These are phyloP conservation scores for Anticlea derivata DNA, from an alignment of 2,888 invertebrate species.

Conservation along the genomic window DNA sequence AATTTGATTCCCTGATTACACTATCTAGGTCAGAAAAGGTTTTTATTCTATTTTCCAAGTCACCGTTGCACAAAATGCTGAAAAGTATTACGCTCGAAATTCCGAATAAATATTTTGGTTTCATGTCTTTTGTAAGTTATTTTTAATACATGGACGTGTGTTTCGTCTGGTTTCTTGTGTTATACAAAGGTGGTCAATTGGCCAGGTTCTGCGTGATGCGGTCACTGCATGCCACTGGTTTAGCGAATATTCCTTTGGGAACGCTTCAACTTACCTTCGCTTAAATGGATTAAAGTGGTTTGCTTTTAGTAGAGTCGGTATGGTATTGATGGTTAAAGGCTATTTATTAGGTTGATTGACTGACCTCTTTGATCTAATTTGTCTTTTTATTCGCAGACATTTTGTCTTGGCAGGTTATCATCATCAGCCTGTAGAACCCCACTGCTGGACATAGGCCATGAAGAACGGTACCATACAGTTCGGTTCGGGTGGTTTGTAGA, in stretches of 20 bases:
- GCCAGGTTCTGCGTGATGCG: slow-evolving; percentile 43
- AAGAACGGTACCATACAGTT: no score
- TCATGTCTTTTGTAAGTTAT: slow-evolving; percentile 26
- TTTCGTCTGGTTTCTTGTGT: slow-evolving; percentile 50
- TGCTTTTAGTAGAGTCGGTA: slow-evolving; percentile 64
- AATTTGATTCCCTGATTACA: slow-evolving; percentile 26
- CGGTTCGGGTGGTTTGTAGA: no score
- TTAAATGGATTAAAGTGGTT: slow-evolving; percentile 78
- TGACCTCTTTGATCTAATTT: slow-evolving; percentile 44
- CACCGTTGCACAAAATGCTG: slow-evolving; percentile 46
- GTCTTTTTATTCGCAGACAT: slow-evolving; percentile 15
- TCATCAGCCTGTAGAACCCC: no score
- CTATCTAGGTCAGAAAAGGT: slow-evolving; percentile 27
- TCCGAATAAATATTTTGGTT: slow-evolving; percentile 34
- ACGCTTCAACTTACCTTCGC: slow-evolving; percentile 55
- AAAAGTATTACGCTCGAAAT: slow-evolving; percentile 46
- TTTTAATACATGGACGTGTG: slow-evolving; percentile 54
- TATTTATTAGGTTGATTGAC: slow-evolving; percentile 64
- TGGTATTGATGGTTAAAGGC: slow-evolving; percentile 57
- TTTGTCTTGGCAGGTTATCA: background rate
- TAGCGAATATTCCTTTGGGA: slow-evolving; percentile 58
- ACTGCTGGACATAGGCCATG: no score
- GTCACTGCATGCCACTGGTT: slow-evolving; percentile 50
- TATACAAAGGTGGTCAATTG: slow-evolving; percentile 41
- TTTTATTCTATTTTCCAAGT: slow-evolving; percentile 15